Evolutionary conservation across 1,140 invertebrate species (phyloP), one percentile per base, ranked within the genome.

Genomic region (Eufriesea mexicana): DNA sequence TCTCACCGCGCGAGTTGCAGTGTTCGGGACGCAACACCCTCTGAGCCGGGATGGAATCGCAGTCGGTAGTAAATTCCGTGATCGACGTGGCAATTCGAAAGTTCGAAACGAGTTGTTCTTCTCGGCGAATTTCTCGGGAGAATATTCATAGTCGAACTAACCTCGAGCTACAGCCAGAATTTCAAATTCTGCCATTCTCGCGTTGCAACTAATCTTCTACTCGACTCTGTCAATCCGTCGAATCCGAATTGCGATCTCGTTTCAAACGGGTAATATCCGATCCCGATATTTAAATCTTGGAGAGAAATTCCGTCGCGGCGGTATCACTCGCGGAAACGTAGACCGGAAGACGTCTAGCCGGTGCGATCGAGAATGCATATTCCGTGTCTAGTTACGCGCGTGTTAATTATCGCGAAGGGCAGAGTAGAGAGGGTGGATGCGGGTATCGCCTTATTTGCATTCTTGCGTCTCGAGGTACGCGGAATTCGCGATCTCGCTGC

Each of bases 361-460:
- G 62, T 0, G 35, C 62, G 42, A 91, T 86, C 74, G 66, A n/a
- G 84, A 83, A 87, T 78, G 85, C 81, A 86, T 89, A 90, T 92
- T 91, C 83, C 74, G 61, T 81, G 84, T 92, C 89, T 88, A 88
- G 75, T 86, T 91, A 91, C 83, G 88, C 82, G 79, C 67, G 83
- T 89, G 79, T 86, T 91, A 92, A 93, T 92, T 90, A 88, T 84
- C 67, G 82, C 81, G 47, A 71, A 66, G 18, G n/a, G 25, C 12
- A 12, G 20, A n/a, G n/a, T 25, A 23, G 66, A 42, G 20, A 47
- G 71, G 45, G 42, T 10, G 59, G 51, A n/a, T 16, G 57, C 23
- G 72, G 47, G 59, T 42, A 55, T 20, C 45, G 66, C 45, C 81
- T 88, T 88, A 89, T 90, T 89, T 89, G 85, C 86, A 90, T 91